Conservation (phyloP, 1,140 invertebrate genomes). For the Rhyacophila brunnea region DNA sequence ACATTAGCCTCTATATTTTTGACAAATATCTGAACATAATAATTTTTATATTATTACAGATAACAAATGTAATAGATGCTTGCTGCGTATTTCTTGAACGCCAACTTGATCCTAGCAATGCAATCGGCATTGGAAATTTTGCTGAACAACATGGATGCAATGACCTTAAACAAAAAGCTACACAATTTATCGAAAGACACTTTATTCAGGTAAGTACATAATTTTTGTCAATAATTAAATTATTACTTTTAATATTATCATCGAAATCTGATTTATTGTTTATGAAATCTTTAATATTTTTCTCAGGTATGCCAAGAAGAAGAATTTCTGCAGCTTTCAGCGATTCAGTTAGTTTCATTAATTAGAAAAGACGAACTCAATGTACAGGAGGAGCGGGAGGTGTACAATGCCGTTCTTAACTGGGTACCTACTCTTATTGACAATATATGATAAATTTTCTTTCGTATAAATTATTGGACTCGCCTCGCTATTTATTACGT, state of each 20-base stretch:
- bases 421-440: conserved; percentile 60
- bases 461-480: no score
- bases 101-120: conserved; percentile 89
- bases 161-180: conserved; percentile 79
- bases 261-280: no score
- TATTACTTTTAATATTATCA: conserved; percentile 7
- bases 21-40: background rate
- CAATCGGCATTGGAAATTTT: conserved; percentile 89
- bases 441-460: no score
- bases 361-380: conserved; percentile 87
- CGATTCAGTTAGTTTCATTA: conserved; percentile 74
- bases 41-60: conserved; percentile 51
- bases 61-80: conserved; percentile 85
- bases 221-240: no score
- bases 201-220: conserved; percentile 80
- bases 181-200: conserved; percentile 86
- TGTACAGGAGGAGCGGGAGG: conserved; percentile 86
- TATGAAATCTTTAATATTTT: conserved; percentile 10
- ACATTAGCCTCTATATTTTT: background rate
- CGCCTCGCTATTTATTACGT: background rate
- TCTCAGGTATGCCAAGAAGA: conserved; percentile 81
- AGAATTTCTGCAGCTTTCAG: conserved; percentile 82
- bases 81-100: conserved; percentile 88
- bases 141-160: conserved; percentile 87
- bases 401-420: conserved; percentile 86